Evolutionary conservation across 2,888 invertebrate genomes (phyloP).

Genomic region (Eristalinus aeneus): DNA sequence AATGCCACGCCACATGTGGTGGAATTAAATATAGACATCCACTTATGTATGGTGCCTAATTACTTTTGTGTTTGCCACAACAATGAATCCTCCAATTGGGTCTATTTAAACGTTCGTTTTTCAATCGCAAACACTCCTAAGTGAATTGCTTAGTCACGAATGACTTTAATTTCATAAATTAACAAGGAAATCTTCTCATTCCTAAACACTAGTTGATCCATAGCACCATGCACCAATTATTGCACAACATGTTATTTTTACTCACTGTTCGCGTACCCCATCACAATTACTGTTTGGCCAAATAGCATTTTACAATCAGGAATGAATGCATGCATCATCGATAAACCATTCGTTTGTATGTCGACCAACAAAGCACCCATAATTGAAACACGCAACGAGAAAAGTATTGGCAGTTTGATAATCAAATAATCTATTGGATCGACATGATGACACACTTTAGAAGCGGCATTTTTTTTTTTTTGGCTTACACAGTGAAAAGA

Average conservation of each 20-base stretch:
- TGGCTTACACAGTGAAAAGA: background rate
- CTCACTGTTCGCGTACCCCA: background rate
- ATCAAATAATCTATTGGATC: background rate
- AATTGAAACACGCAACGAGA: background rate
- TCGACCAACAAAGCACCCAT: background rate
- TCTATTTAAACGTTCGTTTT: background rate
- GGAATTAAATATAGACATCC: background rate
- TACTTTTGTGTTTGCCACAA: background rate
- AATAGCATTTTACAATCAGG: background rate
- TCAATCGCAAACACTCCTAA: background rate
- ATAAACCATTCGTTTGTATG: background rate
- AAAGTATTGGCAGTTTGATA: background rate
- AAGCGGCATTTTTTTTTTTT: background rate
- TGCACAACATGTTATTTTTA: background rate
- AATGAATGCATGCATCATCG: background rate
- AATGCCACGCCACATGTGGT: background rate
- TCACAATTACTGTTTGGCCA: background rate
- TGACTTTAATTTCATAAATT: background rate
- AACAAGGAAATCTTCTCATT: background rate
- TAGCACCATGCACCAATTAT: background rate
- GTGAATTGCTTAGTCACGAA: background rate
- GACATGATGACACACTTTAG: background rate
- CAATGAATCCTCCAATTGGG: background rate
- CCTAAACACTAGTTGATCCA: background rate
- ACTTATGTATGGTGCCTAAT: background rate